Conservation (phyloP, 2,113 vertebrate species). For the Piliocolobus tephrosceles region DNA sequence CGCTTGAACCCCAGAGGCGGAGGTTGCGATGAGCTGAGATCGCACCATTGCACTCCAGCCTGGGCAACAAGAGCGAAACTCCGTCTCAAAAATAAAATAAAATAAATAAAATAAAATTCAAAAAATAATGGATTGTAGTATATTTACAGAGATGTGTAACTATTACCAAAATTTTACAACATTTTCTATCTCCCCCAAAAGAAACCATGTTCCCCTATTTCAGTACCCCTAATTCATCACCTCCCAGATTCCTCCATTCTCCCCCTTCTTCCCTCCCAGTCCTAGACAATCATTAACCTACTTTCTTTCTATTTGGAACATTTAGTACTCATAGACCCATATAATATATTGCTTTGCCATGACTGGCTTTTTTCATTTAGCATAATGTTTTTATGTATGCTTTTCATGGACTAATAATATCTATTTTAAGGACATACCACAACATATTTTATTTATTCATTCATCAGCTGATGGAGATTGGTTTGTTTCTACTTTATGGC, state of each 20-base stretch:
- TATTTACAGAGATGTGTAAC: neutral
- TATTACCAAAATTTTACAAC: neutral
- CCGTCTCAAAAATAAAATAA: too few species aligned
- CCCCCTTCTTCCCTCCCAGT: fast-evolving
- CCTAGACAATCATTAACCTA: neutral
- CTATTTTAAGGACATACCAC: neutral
- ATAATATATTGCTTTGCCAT: neutral
- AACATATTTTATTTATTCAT: neutral
- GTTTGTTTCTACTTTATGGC: neutral
- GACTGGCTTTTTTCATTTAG: neutral
- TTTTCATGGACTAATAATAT: neutral
- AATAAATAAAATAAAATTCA: too few species aligned
- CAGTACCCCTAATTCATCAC: neutral
- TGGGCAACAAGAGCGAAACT: too few species aligned
- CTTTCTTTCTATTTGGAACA: neutral
- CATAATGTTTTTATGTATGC: neutral
- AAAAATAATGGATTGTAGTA: neutral
- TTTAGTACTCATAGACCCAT: neutral
- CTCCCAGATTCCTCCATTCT: neutral
- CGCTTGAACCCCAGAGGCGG: too few species aligned
- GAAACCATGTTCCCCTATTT: neutral
- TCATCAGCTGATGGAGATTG: neutral
- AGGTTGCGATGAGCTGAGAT: too few species aligned
- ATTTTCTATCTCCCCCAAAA: neutral
- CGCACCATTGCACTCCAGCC: too few species aligned